Evolutionary conservation across 2,888 invertebrate species (phyloP), one percentile per base, ranked within the genome.

Genomic region (Chymomyza fuscimana): DNA sequence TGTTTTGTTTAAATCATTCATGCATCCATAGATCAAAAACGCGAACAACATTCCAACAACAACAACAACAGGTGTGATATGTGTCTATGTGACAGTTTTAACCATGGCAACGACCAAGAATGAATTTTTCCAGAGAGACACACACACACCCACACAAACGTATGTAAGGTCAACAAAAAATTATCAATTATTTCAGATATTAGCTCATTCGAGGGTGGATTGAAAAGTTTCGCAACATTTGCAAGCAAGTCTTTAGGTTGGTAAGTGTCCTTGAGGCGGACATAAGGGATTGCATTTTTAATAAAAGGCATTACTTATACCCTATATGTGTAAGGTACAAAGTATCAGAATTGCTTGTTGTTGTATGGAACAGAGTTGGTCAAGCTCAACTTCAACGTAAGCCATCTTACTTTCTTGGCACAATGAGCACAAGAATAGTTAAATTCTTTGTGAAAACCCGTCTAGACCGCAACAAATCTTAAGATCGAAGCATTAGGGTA

Each of bases 1-100:
- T 54, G 50, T 51, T 64, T 65, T 76, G 76, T 73, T 54, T n/a
- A 72, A 87, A 81, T 87, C 88, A 86, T 87, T 86, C 88, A 86
- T 85, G 88, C 86, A 87, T 88, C 73, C 80, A 84, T 70, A 76
- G 82, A 85, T 82, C 79, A 78, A 77, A 81, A 66, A 80, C 65
- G 63, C 69, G 76, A 80, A 73, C 78, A 70, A 72, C 69, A 65
- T 73, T 75, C 76, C 74, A 63, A 40, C 29, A 51, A 64, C 16
- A 16, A 22, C 54, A 51, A 51, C 19, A 72, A 46, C 56, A 65
- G 63, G 22, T 64, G 69, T 22, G 64, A 22, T 54, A 54, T 25
- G 58, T 58, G 58, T 25, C 25, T 58, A 15, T 58, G 58, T 58
- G 22, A 15, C n/a, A 32, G 54, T 19, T n/a, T 64, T 10, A 71